Conservation (phyloP, 2,113 vertebrate genomes). For the Tetraodon nigroviridis region DNA sequence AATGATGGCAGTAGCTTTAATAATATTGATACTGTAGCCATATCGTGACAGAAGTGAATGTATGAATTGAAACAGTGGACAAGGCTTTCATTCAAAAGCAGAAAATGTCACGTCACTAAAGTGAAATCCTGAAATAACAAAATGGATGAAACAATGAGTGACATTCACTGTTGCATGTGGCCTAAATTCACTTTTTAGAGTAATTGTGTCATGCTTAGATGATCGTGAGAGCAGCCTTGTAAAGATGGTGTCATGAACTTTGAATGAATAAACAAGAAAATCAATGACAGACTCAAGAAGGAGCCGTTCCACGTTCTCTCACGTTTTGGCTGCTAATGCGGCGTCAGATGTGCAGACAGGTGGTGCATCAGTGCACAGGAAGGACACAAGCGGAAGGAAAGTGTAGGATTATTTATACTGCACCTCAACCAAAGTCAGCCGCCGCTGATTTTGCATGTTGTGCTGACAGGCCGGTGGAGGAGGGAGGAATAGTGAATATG, state of each 20-base stretch:
- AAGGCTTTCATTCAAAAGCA: too few relatives aligned
- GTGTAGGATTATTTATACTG: background rate
- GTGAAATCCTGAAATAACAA: too few relatives aligned
- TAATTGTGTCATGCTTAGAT: background rate
- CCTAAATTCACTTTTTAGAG: too few relatives aligned
- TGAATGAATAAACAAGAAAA: background rate
- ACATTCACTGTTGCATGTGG: too few relatives aligned
- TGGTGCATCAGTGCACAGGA: too few relatives aligned
- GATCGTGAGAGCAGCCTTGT: background rate
- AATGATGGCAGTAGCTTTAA: too few relatives aligned
- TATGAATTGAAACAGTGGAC: too few relatives aligned
- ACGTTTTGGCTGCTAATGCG: background rate
- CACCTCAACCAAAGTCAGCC: background rate
- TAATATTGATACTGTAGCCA: too few relatives aligned
- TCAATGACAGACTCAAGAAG: background rate
- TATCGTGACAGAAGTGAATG: too few relatives aligned
- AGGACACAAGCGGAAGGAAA: too few relatives aligned
- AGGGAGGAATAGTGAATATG: slow-evolving; percentile 57
- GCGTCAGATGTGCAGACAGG: background rate
- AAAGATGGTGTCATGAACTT: background rate
- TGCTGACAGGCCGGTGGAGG: slow-evolving; percentile 21
- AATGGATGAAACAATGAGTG: too few relatives aligned
- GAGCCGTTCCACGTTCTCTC: background rate
- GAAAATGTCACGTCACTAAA: too few relatives aligned
- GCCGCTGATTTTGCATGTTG: background rate